These are phyloP conservation scores for Lasius fuliginosus DNA, from an alignment of 2,888 invertebrate genomes.

Conservation along the genomic window DNA sequence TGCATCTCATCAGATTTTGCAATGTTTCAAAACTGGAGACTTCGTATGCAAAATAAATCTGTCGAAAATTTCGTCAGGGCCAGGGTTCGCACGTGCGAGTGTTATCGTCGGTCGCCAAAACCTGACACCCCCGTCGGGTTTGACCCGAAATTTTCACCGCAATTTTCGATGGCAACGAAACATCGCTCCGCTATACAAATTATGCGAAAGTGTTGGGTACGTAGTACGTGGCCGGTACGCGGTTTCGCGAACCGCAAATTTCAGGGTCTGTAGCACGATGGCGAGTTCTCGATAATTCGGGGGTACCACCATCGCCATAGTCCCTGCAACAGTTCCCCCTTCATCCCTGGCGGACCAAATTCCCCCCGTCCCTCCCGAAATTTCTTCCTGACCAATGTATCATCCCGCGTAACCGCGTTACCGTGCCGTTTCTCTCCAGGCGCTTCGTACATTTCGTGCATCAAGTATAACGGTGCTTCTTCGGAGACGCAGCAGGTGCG, in stretches of 20 bases:
- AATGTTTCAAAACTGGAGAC: not conserved
- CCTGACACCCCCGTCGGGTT: slow-evolving; percentile 27
- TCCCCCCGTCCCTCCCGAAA: slow-evolving; percentile 3
- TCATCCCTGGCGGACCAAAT: slow-evolving; percentile 1
- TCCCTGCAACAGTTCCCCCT: slow-evolving; percentile 13
- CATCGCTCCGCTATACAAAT: slow-evolving; percentile 53
- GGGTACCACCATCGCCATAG: slow-evolving; percentile 37
- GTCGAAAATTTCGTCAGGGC: not conserved
- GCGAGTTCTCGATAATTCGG: slow-evolving; percentile 57
- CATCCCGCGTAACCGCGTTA: slow-evolving; percentile 41
- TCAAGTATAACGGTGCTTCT: slow-evolving; percentile 71
- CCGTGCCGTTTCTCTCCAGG: slow-evolving; percentile 53
- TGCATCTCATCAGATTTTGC: not conserved
- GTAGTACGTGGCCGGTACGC: slow-evolving; percentile 30
- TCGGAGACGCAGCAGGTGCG: slow-evolving; percentile 65
- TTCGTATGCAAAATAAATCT: not conserved
- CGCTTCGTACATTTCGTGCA: slow-evolving; percentile 71
- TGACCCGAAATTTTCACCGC: slow-evolving; percentile 48
- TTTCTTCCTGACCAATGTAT: slow-evolving; percentile 45
- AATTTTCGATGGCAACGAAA: slow-evolving; percentile 47
- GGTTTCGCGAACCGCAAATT: slow-evolving; percentile 57
- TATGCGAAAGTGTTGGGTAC: slow-evolving; percentile 69
- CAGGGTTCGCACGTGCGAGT: slow-evolving; percentile 27
- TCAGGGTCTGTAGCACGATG: slow-evolving; percentile 48
- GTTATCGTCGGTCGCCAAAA: slow-evolving; percentile 17